Evolutionary conservation across 2,113 vertebrate genomes (phyloP).

Genomic region (Chaenogobius annularis): DNA sequence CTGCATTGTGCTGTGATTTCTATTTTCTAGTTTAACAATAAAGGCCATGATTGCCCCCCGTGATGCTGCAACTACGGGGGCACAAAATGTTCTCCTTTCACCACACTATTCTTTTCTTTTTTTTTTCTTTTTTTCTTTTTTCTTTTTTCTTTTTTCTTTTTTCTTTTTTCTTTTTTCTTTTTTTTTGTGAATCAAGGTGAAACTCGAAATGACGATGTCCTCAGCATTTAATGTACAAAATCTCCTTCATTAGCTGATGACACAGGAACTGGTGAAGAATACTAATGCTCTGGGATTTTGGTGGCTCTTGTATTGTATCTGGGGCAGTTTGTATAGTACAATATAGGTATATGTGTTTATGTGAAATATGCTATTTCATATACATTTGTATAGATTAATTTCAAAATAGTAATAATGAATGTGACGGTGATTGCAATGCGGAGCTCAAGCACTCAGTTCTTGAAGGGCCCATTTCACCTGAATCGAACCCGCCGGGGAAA

Average conservation of each 20-base stretch:
- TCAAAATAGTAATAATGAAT: too few relatives aligned
- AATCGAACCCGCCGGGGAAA: too few relatives aligned
- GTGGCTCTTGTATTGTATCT: conserved; percentile 15
- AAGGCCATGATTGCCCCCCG: not conserved
- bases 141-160: not conserved
- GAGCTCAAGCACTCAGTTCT: too few relatives aligned
- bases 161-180: not conserved
- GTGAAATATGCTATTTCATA: not conserved
- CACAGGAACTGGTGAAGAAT: not conserved
- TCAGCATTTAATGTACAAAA: not conserved
- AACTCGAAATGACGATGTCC: not conserved
- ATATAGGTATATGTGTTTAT: not conserved
- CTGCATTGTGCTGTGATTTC: conserved; percentile 18
- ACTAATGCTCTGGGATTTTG: conserved; percentile 1
- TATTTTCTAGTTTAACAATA: conserved; percentile 15
- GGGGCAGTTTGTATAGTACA: conserved; percentile 13
- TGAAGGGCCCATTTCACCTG: too few relatives aligned
- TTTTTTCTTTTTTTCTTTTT: conserved; percentile 6
- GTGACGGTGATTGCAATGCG: too few relatives aligned
- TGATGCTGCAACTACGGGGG: conserved; percentile 1
- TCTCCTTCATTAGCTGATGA: conserved; percentile 8
- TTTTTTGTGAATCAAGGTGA: conserved; percentile 22
- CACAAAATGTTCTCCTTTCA: conserved; percentile 29
- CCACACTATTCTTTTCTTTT: not conserved
- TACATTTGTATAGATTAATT: too few relatives aligned